phyloP scores from a whole-genome alignment of 2,888 invertebrate species.

The Adelognathus sp. region DNA sequence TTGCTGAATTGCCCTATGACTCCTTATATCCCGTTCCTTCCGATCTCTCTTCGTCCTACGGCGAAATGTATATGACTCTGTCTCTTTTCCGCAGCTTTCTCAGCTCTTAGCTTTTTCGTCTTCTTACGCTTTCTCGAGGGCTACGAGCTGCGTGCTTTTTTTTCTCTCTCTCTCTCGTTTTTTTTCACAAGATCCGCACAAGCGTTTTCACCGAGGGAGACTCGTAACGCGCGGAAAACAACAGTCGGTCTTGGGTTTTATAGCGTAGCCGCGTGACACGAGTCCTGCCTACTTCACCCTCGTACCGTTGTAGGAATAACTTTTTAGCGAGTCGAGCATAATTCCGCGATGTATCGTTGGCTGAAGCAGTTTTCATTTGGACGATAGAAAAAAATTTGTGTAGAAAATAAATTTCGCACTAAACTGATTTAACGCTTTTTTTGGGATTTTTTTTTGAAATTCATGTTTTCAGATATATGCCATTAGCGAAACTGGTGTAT shows the following conservation, averaged over 20 bases:
- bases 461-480: neutral
- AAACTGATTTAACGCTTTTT: neutral
- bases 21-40: conserved; percentile 72
- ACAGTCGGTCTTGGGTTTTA: conserved; percentile 51
- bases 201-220: conserved; percentile 34
- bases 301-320: conserved; percentile 33
- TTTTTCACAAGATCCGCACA: conserved; percentile 41
- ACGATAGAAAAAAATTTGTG: neutral
- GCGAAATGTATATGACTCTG: conserved; percentile 56
- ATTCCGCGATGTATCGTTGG: conserved; percentile 25
- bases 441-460: neutral
- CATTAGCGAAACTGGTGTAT: neutral
- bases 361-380: conserved; percentile 21
- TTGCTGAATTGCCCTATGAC: conserved; percentile 80
- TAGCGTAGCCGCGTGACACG: conserved; percentile 51
- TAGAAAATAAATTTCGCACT: too few relatives aligned
- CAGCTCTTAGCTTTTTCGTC: conserved; percentile 45
- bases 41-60: conserved; percentile 17
- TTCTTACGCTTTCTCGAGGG: conserved; percentile 39
- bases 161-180: conserved; percentile 13
- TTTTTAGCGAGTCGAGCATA: conserved; percentile 14
- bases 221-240: conserved; percentile 48
- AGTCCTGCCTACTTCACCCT: neutral
- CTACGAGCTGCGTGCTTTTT: conserved; percentile 7
- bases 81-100: conserved; percentile 47